Conservation (phyloP, 2,888 invertebrate species). For the Gari tellinella region DNA sequence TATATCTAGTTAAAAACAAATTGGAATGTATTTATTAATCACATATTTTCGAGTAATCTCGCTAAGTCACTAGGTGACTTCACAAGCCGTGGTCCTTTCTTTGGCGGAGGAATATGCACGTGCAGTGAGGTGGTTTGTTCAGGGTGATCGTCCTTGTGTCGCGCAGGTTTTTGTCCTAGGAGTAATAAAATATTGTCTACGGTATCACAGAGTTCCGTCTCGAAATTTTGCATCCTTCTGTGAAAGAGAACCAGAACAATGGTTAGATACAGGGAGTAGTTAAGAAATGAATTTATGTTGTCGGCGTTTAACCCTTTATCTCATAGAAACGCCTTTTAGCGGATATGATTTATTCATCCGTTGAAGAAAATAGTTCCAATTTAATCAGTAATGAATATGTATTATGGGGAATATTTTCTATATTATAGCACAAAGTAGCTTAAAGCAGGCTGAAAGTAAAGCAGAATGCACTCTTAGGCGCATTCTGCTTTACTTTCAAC, state of each 20-base stretch:
- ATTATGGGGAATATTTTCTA: no score
- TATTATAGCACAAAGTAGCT: no score
- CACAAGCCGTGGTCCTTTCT: slow-evolving; percentile 66
- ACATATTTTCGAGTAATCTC: slow-evolving; percentile 63
- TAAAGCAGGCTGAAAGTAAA: no score
- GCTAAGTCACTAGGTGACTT: slow-evolving; percentile 73
- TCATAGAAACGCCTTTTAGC: no score
- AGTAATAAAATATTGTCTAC: slow-evolving; percentile 82
- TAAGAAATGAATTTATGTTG: not conserved
- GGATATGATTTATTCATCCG: no score
- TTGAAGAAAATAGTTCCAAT: no score
- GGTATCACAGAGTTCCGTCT: slow-evolving; percentile 80
- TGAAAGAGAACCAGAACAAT: slow-evolving; percentile 38
- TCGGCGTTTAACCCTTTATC: no score
- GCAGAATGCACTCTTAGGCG: no score
- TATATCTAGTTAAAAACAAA: no score
- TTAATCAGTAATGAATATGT: no score
- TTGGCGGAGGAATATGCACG: slow-evolving; percentile 23
- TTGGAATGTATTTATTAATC: no score
- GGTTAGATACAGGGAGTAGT: not conserved
- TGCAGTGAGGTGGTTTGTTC: not conserved
- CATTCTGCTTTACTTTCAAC: no score
- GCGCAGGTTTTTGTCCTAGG: slow-evolving; percentile 79
- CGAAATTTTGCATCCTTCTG: slow-evolving; percentile 83
- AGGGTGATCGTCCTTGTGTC: slow-evolving; percentile 7